Evolutionary conservation across 2,888 invertebrate species (phyloP), one percentile per base, ranked within the genome.

Genomic region (Dromius quadrimaculatus): DNA sequence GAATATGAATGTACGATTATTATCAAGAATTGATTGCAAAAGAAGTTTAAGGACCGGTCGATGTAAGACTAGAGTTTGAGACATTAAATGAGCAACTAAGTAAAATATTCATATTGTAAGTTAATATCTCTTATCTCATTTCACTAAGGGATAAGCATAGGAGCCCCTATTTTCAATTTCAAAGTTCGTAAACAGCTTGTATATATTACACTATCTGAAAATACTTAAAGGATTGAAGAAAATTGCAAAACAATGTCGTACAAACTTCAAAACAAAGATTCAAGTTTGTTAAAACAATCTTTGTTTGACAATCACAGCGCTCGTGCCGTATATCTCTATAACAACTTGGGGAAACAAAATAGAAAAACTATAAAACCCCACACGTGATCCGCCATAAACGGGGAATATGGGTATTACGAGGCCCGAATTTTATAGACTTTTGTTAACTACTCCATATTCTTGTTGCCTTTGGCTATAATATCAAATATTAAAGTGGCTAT

Each of bases 361-460:
- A 64, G 64, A 64, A 64, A 64, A 64, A 64, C 64, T 64, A 64
- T 64, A 64, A 64, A 64, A 64, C 34, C 22, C 2, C 32, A 19
- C 50, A 36, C 47, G 47, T 64, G 64, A 64, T 47, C 64, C 50
- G 9, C 50, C 32, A 64, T 64, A 64, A 64, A 64, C 47, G 47
- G 50, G 32, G 47, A 8, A 34, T 64, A 34, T 64, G 47, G 23
- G 47, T 47, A 19, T 64, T 62, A 62, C 41, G 62, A 62, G 20
- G 59, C 13, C 59, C 59, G 36, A 59, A 36, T 59, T 59, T 59
- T 59, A 59, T 59, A 36, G 34, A 34, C 13, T 59, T 59, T 59
- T 59, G 59, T 59, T 59, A 59, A 59, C 59, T 59, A 36, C 36
- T 9, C n/a, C 59, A 20, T 36, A 36, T 59, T 19, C 36, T 59